A percentile compares a stretch with the other conserved stretches of the same genome.
Conservation (phyloP, 1,140 invertebrate genomes). For the Drosophila navojoa region DNA sequence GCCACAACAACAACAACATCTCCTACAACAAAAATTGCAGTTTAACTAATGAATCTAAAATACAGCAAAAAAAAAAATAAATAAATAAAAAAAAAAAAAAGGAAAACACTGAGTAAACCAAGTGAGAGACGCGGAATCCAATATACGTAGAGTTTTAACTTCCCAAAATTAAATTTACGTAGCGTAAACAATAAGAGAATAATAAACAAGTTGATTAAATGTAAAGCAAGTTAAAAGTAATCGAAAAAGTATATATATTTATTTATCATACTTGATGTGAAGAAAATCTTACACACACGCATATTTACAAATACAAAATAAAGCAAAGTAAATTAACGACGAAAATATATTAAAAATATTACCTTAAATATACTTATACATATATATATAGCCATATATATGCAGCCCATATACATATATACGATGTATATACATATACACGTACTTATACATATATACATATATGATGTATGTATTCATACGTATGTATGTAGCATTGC, state of each 20-base stretch:
- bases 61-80: conserved; percentile 2
- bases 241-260: conserved; percentile 51
- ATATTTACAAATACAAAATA: conserved; percentile 60
- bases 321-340: conserved; percentile 45
- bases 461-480: conserved; percentile 39
- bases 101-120: conserved; percentile 10
- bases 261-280: conserved; percentile 57
- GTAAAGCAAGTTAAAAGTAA: conserved; percentile 20
- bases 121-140: conserved; percentile 37
- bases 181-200: conserved; percentile 10
- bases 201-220: conserved; percentile 3
- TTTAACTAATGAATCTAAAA: conserved; percentile 1
- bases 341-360: conserved; percentile 71
- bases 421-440: conserved; percentile 7
- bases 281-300: conserved; percentile 51
- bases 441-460: conserved; percentile 31
- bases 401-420: conserved; percentile 38
- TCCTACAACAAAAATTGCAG: conserved; percentile 4
- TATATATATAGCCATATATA: conserved; percentile 34
- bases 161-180: conserved; percentile 70
- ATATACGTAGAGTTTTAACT: conserved; percentile 80
- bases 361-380: conserved; percentile 40
- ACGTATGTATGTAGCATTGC: conserved; percentile 35
- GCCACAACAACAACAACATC: conserved; percentile 62
- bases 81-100: neutral